Conservation (phyloP, 2,888 invertebrate species). For the Hirtodrosophila duncani region DNA sequence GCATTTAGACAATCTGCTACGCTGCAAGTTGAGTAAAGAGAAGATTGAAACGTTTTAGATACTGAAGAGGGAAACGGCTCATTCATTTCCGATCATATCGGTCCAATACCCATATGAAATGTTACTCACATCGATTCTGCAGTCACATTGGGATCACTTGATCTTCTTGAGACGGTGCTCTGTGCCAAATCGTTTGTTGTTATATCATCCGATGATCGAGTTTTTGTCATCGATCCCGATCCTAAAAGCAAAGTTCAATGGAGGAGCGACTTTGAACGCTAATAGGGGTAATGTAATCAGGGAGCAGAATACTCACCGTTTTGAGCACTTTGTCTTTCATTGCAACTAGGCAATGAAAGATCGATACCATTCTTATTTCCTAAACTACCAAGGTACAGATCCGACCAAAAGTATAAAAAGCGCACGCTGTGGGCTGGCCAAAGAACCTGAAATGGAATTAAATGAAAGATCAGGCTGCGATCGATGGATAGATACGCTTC, state of each 20-base stretch:
- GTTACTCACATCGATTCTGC: conserved; percentile 83
- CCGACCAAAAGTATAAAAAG: conserved; percentile 90
- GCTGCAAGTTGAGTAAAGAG: conserved; percentile 43
- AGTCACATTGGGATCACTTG: conserved; percentile 91
- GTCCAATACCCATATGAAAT: not conserved
- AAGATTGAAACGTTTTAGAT: too few relatives aligned
- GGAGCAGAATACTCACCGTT: conserved; percentile 67
- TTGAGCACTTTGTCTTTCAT: conserved; percentile 68
- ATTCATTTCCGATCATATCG: too few relatives aligned
- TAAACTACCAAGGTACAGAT: conserved; percentile 86
- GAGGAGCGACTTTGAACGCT: too few relatives aligned
- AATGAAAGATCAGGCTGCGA: not conserved
- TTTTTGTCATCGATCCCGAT: conserved; percentile 85
- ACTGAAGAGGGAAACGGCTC: too few relatives aligned
- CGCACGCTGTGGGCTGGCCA: conserved; percentile 92
- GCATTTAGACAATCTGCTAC: conserved; percentile 72
- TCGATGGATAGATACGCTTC: conserved; percentile 2
- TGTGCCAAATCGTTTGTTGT: conserved; percentile 81
- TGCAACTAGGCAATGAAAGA: conserved; percentile 74
- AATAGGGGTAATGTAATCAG: too few relatives aligned
- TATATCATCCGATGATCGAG: conserved; percentile 91
- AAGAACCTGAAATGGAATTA: conserved; percentile 82
- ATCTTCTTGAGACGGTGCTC: conserved; percentile 83
- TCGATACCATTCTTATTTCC: conserved; percentile 78
- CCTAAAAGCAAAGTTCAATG: not conserved